phyloP scores from a whole-genome alignment of 2,888 invertebrate genomes.

The Pantelozetes paolii region DNA sequence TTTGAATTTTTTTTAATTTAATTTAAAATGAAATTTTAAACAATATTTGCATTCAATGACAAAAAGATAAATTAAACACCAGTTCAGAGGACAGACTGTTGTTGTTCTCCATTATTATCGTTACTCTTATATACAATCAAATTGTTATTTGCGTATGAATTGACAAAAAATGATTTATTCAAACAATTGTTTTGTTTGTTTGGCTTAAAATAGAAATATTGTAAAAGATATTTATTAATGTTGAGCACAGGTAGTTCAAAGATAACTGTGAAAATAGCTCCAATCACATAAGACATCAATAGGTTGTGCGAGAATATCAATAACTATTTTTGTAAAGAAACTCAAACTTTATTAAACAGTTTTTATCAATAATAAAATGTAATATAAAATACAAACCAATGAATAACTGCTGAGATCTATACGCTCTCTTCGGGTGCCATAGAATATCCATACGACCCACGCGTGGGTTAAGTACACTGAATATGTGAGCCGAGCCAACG shows the following conservation, averaged over 20 bases:
- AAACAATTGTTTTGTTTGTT: neutral
- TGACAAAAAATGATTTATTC: neutral
- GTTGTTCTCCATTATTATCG: neutral
- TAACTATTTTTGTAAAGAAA: neutral
- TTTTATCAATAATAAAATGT: neutral
- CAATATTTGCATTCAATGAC: neutral
- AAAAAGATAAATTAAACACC: neutral
- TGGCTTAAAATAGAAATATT: neutral
- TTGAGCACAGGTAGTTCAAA: neutral
- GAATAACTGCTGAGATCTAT: neutral
- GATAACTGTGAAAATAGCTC: neutral
- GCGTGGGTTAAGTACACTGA: slow-evolving; percentile 43
- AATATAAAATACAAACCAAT: neutral
- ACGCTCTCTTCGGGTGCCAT: slow-evolving; percentile 36
- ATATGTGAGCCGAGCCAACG: slow-evolving; percentile 43
- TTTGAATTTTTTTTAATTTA: too few species aligned
- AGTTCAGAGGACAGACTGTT: neutral
- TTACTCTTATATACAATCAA: neutral
- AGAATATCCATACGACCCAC: slow-evolving; percentile 39
- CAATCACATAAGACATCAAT: neutral
- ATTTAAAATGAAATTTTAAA: too few species aligned
- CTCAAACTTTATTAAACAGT: too few species aligned
- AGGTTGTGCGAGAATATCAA: neutral
- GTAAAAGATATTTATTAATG: neutral
- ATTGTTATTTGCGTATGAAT: neutral